Percentiles rank a stretch among this genome's conserved stretches.
Conservation (phyloP, 1,140 invertebrate genomes). For the Cotesia chilonis region DNA sequence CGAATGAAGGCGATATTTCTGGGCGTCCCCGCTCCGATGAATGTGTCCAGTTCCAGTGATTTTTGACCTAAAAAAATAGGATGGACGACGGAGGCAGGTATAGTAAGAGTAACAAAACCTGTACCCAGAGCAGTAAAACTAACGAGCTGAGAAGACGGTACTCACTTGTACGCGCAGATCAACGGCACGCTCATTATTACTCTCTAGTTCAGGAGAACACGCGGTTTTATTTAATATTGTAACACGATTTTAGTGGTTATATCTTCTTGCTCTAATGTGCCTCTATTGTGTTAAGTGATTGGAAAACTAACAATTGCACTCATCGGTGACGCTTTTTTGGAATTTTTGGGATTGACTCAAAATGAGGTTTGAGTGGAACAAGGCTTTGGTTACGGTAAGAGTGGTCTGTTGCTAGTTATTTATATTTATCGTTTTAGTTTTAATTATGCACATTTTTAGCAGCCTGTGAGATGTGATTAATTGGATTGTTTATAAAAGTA, state of each 20-base stretch:
- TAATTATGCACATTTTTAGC: neutral
- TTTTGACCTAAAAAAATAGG: conserved; percentile 54
- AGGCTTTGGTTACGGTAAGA: neutral
- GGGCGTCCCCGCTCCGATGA: neutral
- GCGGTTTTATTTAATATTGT: neutral
- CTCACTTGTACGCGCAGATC: conserved; percentile 5
- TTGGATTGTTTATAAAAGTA: no score
- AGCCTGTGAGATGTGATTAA: no score
- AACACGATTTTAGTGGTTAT: no score
- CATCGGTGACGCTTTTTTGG: no score
- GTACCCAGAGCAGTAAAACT: conserved; percentile 39
- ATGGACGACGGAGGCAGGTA: conserved; percentile 36
- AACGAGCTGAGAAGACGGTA: conserved; percentile 33
- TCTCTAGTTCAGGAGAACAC: neutral
- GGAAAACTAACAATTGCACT: no score
- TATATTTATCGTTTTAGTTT: neutral
- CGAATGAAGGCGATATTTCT: no score
- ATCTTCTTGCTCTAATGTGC: neutral
- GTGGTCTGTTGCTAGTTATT: neutral
- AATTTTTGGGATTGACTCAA: no score
- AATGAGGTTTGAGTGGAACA: no score
- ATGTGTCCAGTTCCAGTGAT: conserved; percentile 42
- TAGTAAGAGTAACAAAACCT: conserved; percentile 3
- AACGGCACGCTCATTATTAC: conserved; percentile 18
- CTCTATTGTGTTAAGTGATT: no score